phyloP scores from a whole-genome alignment of 2,113 vertebrate species.

The Halichoeres trimaculatus region DNA sequence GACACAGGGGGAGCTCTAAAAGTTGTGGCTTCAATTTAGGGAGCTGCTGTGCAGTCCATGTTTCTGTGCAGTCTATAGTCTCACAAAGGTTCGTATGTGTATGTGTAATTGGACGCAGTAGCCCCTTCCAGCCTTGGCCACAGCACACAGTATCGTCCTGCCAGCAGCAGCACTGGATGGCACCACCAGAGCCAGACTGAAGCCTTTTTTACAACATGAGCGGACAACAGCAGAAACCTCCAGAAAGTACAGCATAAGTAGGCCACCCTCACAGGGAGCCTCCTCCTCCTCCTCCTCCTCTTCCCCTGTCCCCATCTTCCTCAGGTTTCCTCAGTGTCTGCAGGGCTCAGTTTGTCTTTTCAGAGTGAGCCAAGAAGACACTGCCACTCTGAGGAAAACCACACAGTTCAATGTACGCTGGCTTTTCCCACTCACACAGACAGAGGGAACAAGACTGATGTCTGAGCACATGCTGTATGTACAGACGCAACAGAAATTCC shows the following conservation, averaged over 20 bases:
- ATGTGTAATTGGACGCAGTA: constrained; percentile 18
- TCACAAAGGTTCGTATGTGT: constrained; percentile 12
- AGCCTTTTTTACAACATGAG: constrained; percentile 56
- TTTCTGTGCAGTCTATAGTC: no score
- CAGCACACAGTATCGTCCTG: constrained; percentile 6
- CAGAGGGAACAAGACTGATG: background rate
- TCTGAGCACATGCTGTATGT: background rate
- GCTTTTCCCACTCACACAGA: constrained; percentile 25
- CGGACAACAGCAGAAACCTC: constrained; percentile 37
- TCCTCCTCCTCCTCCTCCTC: constrained; percentile 4
- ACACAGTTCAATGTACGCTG: constrained; percentile 5
- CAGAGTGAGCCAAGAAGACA: constrained; percentile 15
- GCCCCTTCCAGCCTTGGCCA: constrained; percentile 36
- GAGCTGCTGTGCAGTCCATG: no score
- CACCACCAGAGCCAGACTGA: constrained; percentile 20
- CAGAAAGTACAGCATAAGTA: constrained; percentile 53
- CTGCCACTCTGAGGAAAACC: constrained; percentile 33
- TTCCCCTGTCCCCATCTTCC: constrained; percentile 7
- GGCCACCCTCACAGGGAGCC: constrained; percentile 52
- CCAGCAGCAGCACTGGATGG: constrained; percentile 35
- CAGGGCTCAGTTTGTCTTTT: constrained; percentile 34
- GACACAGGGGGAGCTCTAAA: no score
- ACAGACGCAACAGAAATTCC: background rate
- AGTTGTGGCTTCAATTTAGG: no score
- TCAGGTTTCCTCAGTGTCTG: constrained; percentile 32